Evolutionary conservation across 2,888 invertebrate genomes (phyloP).

Genomic region (Oscheius sp.): DNA sequence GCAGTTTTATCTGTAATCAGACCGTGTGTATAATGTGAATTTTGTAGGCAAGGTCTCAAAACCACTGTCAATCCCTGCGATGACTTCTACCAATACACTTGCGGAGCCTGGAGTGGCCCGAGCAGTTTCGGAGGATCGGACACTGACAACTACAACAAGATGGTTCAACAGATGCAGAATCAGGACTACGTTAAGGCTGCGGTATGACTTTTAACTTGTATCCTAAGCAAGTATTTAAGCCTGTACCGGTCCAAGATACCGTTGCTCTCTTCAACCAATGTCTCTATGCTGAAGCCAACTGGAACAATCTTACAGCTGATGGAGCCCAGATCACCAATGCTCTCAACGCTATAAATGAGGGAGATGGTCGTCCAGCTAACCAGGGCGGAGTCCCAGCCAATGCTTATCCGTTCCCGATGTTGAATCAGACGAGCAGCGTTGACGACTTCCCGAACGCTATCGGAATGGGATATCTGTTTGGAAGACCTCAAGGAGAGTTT

Average conservation of each 20-base stretch:
- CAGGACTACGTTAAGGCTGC: constrained; percentile 39
- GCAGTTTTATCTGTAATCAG: too few relatives aligned
- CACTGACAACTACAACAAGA: constrained; percentile 42
- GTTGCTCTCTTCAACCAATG: constrained; percentile 49
- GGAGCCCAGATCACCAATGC: constrained; percentile 25
- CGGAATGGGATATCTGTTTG: constrained; percentile 45
- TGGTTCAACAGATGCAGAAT: constrained; percentile 41
- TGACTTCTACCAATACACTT: constrained; percentile 68
- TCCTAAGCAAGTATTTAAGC: constrained; percentile 33
- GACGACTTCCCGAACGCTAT: constrained; percentile 27
- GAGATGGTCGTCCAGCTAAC: too few relatives aligned
- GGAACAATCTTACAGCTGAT: constrained; percentile 40
- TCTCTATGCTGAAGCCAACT: constrained; percentile 42
- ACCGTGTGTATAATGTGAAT: too few relatives aligned
- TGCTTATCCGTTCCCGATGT: constrained; percentile 45
- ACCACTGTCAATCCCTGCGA: constrained; percentile 61
- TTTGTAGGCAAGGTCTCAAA: constrained; percentile 40
- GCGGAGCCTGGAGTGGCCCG: constrained; percentile 53
- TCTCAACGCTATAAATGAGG: neutral
- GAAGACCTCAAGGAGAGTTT: constrained; percentile 33
- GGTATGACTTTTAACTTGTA: constrained; percentile 19
- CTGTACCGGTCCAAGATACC: constrained; percentile 44
- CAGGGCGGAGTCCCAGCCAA: too few relatives aligned
- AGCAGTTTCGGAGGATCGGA: constrained; percentile 56
- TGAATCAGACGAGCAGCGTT: constrained; percentile 38